Base-by-base conservation (phyloP, 1,140 invertebrate species). In the Tetramorium simillimum region DNA sequence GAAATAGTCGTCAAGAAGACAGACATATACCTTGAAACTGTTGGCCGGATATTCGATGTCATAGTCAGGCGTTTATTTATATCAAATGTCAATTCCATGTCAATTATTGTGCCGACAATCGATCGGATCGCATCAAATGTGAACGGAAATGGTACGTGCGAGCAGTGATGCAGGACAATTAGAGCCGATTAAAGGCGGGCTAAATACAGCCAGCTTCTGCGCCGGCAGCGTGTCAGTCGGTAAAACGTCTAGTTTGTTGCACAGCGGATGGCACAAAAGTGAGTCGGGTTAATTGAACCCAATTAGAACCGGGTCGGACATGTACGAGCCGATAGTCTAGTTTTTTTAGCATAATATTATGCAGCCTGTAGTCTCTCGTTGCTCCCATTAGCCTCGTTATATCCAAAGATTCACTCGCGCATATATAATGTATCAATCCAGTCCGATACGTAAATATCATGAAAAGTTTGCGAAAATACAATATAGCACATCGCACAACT, bases 231-330 rank as follows among this genome's bases (percentile, higher is more conserved):
- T 76, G 58, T 86, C 72, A 65, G 51, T 56, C 62, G 65, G 56
- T 78, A 37, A 58, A 80, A 53, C 14, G 69, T n/a, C 53, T 76
- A 89, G 62, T 85, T 84, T 88, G 81, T 62, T 60, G 33, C 58
- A 43, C 60, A 21, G 40, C 21, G n/a, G 62, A 60, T 10, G 33
- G 56, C 53, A 75, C 72, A 75, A 63, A 82, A 72, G 65, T 40
- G 78, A 81, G 85, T 21, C 40, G 77, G 85, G 85, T 90, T 90
- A 90, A 90, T 90, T 89, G 86, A 87, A 75, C 86, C 84, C 85
- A 76, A 90, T 90, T 90, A 90, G 56, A 87, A 89, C 16, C 53
- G 78, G 53, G 86, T 58, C 88, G 88, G 76, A 2, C 28, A 3
- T 77, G 37, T 84, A 86, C 56, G 51, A n/a, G 58, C 3, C 70